phyloP scores from a whole-genome alignment of 2,888 invertebrate species.

The Melinaea marsaeus region DNA sequence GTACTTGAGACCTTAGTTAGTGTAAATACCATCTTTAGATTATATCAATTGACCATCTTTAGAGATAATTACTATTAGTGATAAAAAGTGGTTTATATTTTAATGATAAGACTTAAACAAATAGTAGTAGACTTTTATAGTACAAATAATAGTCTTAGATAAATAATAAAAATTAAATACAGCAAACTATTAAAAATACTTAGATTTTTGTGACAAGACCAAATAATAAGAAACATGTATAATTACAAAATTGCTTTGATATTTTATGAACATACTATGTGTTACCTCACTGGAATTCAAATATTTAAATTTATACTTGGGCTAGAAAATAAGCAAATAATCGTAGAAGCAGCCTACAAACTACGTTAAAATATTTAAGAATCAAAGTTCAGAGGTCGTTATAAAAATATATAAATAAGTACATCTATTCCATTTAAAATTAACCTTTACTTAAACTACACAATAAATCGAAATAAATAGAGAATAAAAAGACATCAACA shows the following conservation, averaged over 20 bases:
- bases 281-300: conserved; percentile 15
- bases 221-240: conserved; percentile 4
- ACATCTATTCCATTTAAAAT: too few species aligned
- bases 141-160: too few species aligned
- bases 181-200: neutral
- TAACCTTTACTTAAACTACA: too few species aligned
- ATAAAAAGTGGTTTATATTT: too few species aligned
- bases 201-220: conserved; percentile 4
- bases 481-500: too few species aligned
- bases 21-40: conserved; percentile 4
- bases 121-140: too few species aligned
- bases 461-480: too few species aligned
- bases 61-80: neutral
- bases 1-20: neutral
- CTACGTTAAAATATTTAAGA: conserved; percentile 38
- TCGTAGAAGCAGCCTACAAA: conserved; percentile 32
- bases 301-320: conserved; percentile 18
- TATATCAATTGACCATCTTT: neutral
- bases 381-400: conserved; percentile 48
- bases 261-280: conserved; percentile 22
- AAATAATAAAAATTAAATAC: too few species aligned
- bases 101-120: too few species aligned
- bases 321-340: conserved; percentile 35
- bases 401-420: conserved; percentile 8
- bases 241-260: conserved; percentile 28